Evolutionary conservation across 2,888 invertebrate genomes (phyloP).

Genomic region (Caenorhabditis imperialis): DNA sequence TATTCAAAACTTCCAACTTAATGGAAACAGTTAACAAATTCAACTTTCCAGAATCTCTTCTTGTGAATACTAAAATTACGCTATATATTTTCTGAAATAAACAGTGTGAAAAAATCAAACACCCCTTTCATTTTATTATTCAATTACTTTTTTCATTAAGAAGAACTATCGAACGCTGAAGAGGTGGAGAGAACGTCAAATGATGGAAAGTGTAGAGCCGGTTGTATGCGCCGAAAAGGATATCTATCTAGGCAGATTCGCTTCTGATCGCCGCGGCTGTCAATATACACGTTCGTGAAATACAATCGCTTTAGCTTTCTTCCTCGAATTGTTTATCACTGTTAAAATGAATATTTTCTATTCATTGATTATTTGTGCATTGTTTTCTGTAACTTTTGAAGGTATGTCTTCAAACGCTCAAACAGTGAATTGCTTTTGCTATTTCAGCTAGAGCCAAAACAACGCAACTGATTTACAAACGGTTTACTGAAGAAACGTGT

Average conservation of each 20-base stretch:
- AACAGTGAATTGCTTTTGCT: neutral
- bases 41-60: no score
- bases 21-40: no score
- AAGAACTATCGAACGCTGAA: no score
- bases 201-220: constrained; percentile 42
- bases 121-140: no score
- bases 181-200: constrained; percentile 26
- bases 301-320: neutral
- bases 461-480: constrained; percentile 58
- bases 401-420: no score
- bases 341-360: neutral
- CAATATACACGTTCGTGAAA: constrained; percentile 32
- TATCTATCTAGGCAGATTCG: constrained; percentile 38
- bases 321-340: constrained; percentile 1
- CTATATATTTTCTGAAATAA: no score
- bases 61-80: no score
- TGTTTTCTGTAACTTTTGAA: no score
- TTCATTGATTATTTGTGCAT: no score
- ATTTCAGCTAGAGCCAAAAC: constrained; percentile 57
- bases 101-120: no score
- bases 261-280: constrained; percentile 36
- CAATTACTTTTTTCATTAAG: no score
- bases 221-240: constrained; percentile 39
- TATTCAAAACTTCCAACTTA: no score
- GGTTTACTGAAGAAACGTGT: constrained; percentile 62